Evolutionary conservation across 2,797 vertebrate species (phyloP).

Genomic region (Sebastes kiyomatsui): DNA sequence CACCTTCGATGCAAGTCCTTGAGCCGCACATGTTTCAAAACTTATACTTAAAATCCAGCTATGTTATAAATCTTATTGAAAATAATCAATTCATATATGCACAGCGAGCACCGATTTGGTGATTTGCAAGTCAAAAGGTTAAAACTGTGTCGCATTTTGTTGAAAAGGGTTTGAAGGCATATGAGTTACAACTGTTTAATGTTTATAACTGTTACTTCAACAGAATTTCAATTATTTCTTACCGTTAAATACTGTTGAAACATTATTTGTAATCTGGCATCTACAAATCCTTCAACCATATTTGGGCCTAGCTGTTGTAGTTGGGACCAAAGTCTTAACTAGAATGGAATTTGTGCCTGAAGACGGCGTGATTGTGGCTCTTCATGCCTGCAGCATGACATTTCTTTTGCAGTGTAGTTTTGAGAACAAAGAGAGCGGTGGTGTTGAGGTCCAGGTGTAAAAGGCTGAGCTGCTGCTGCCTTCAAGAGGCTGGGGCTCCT

Average conservation of each 20-base stretch:
- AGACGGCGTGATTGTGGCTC: background rate
- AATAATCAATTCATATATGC: background rate
- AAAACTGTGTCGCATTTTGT: background rate
- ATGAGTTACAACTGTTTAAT: background rate
- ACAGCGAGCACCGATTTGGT: background rate
- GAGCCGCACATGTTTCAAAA: background rate
- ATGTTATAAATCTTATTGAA: background rate
- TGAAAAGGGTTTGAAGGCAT: background rate
- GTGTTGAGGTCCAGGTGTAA: conserved; percentile 26
- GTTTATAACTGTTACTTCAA: background rate
- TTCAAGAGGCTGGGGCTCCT: conserved; percentile 22
- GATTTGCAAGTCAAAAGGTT: background rate
- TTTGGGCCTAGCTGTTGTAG: no score
- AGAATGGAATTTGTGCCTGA: background rate
- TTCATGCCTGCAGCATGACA: background rate
- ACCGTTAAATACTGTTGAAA: background rate
- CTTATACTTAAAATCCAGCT: background rate
- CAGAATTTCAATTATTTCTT: background rate
- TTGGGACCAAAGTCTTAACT: background rate
- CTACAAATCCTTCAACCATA: background rate
- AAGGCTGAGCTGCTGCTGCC: conserved; percentile 9
- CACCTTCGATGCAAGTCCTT: background rate
- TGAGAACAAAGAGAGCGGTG: background rate
- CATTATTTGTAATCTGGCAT: background rate
- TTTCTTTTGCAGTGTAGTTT: background rate